Evolutionary conservation across 2,113 vertebrate species (phyloP).

Genomic region (Machaerirhynchus nigripectus): DNA sequence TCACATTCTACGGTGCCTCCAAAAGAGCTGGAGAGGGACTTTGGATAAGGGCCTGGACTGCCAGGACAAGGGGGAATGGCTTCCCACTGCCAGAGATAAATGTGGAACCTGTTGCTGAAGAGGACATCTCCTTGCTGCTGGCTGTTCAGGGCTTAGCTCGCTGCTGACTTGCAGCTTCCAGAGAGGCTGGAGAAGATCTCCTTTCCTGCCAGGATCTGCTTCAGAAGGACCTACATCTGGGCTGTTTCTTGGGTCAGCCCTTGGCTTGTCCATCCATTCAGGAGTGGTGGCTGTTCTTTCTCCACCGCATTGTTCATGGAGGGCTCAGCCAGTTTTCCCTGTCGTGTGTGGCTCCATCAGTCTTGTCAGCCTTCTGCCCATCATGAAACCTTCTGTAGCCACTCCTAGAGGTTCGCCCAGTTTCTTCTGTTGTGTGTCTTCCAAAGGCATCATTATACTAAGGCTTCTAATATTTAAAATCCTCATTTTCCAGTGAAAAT

Average conservation of each 20-base stretch:
- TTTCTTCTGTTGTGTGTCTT: background rate
- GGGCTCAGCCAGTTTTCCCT: background rate
- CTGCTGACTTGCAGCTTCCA: background rate
- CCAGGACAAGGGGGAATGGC: background rate
- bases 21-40: background rate
- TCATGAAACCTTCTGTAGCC: background rate
- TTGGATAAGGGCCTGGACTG: background rate
- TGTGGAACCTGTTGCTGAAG: background rate
- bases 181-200: background rate
- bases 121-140: background rate
- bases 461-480: background rate
- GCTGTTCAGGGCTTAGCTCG: background rate
- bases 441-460: background rate
- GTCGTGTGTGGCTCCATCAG: rapidly evolving
- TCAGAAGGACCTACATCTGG: background rate
- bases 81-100: background rate
- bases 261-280: background rate
- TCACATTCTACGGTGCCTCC: background rate
- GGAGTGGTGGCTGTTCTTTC: background rate
- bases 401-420: background rate
- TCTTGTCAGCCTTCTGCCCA: background rate
- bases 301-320: background rate
- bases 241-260: background rate
- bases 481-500: background rate
- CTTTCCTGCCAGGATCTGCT: background rate